Evolutionary conservation across 2,113 vertebrate genomes (phyloP).

Genomic region (Noctilio leporinus): DNA sequence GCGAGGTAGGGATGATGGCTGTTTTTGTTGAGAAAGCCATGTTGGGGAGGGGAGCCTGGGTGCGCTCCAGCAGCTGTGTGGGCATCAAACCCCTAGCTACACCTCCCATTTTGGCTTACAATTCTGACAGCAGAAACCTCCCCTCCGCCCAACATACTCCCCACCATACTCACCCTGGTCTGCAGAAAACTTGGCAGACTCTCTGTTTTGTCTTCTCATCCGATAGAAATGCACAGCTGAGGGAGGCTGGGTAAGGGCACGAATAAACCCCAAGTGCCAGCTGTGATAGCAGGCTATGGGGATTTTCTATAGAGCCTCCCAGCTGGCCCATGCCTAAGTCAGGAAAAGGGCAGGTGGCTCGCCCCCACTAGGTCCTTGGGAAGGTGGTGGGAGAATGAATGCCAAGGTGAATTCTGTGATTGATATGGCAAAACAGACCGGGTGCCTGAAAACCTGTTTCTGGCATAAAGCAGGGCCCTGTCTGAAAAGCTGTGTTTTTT

Average conservation of each 20-base stretch:
- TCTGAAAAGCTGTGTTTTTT: not conserved
- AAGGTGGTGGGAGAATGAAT: not conserved
- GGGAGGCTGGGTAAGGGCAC: not conserved
- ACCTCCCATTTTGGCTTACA: conserved; percentile 6
- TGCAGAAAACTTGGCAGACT: conserved; percentile 12
- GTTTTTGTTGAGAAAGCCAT: not conserved
- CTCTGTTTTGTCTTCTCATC: conserved; percentile 19
- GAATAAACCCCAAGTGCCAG: not conserved
- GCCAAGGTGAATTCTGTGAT: not conserved
- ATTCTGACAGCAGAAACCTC: not conserved
- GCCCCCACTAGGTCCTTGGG: not conserved
- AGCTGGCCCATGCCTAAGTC: not conserved
- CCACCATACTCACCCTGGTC: not conserved
- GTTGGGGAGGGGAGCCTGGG: not conserved
- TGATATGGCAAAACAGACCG: not conserved
- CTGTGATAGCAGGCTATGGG: not conserved
- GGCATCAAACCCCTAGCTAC: not conserved
- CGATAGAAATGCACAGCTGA: not conserved
- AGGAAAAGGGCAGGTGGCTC: not conserved
- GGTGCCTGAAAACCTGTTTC: not conserved
- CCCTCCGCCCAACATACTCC: not conserved
- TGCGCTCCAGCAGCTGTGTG: not conserved
- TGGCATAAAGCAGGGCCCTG: not conserved
- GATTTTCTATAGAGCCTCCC: not conserved
- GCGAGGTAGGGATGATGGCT: not conserved